A percentile compares a stretch with the other conserved stretches of the same genome.
Conservation (phyloP, 2,113 vertebrate species). For the Nothoprocta perdicaria region DNA sequence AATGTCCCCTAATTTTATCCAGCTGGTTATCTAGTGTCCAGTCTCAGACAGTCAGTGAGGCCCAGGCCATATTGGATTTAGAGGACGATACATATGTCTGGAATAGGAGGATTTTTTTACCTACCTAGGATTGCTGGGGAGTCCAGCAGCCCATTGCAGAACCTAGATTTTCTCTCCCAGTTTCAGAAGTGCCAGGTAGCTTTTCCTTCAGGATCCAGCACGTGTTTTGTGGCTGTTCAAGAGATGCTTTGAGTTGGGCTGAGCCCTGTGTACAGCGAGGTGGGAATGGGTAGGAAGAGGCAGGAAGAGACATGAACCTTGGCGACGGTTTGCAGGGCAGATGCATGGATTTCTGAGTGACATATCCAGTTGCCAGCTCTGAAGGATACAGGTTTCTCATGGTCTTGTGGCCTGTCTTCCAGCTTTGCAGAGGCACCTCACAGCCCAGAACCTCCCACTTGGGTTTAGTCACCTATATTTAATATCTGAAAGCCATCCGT, state of each 20-base stretch:
- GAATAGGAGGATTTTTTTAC: not conserved
- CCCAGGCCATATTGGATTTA: not conserved
- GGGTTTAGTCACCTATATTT: too few species aligned
- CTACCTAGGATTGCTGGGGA: not conserved
- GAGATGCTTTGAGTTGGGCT: not conserved
- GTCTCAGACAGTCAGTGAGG: not conserved
- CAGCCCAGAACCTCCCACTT: too few species aligned
- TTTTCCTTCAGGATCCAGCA: not conserved
- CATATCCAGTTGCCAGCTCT: not conserved
- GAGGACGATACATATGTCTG: rapidly evolving
- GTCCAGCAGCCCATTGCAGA: not conserved
- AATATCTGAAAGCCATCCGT: too few species aligned
- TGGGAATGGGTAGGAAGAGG: not conserved
- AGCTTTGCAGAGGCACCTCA: too few species aligned
- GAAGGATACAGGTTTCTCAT: not conserved
- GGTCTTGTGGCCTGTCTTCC: not conserved
- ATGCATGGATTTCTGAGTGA: not conserved
- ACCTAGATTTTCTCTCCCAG: not conserved
- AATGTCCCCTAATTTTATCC: not conserved
- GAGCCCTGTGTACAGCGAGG: not conserved
- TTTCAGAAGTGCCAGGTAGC: not conserved
- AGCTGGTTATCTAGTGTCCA: not conserved
- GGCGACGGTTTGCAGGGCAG: not conserved
- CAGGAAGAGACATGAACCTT: not conserved
- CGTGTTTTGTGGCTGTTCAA: rapidly evolving